Base-by-base conservation (phyloP, 2,888 invertebrate species). In the Abrostola triplasia region DNA sequence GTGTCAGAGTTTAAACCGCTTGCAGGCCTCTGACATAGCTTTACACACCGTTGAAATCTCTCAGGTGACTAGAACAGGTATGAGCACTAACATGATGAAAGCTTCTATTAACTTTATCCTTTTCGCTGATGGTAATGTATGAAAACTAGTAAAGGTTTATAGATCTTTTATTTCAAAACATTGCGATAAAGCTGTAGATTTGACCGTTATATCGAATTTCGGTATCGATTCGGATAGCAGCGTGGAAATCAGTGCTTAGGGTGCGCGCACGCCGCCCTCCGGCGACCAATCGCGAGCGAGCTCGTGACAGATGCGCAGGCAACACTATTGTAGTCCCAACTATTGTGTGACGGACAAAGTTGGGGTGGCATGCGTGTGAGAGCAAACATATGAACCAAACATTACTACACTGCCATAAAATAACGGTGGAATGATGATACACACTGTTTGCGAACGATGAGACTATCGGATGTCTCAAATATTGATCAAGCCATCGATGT, bases 281-380 rank as follows among this genome's bases (percentile, higher is more conserved):
- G 42, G 38, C 77, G 65, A 65, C 79, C 79, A 79, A 79, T 80
- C 75, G 70, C 89, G 90, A 87, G 88, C 86, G 85, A 79, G 83
- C 78, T 77, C 80, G 76, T 69, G 90, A 89, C 94, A 94, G 94
- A 94, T 94, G 94, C 93, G 90, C 89, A 81, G 79, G 86, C 89
- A 85, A 75, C 73, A 75, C 86, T 76, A 91, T 93, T 93, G 92
- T 93, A 79, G 76, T 84, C 73, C 67, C 40, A 72, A 73, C 89
- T 80, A 89, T 93, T 92, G 92, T 92, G 86, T 70, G 81, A 70
- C 67, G 79, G 83, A 80, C 78, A 83, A 82, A 81, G 86, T 79
- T 84, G 82, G 92, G 93, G 91, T 90, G 90, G 83, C 77, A 70
- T 81, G 84, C 84, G 82, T 85, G 88, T 88, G 91, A 88, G 90